A percentile compares a stretch with the other conserved stretches of the same genome.
Conservation (phyloP, 2,888 invertebrate genomes). For the Oxytorus armatus region DNA sequence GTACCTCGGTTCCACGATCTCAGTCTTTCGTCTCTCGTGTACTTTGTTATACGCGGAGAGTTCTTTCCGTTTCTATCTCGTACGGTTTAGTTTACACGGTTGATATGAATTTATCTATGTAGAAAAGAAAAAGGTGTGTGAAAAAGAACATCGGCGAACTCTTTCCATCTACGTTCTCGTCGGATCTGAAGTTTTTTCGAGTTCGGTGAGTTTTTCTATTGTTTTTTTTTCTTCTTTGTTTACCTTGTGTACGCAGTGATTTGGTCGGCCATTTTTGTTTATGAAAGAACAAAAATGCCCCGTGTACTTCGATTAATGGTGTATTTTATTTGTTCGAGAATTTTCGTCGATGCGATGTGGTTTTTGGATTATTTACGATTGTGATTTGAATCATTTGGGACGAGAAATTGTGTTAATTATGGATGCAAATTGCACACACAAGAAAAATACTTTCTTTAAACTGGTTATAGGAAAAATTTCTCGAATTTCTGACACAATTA, state of each 20-base stretch:
- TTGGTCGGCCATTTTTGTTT: background rate
- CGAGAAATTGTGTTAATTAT: too few relatives aligned
- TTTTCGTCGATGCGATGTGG: too few relatives aligned
- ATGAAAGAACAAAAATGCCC: too few relatives aligned
- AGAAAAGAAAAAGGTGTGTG: conserved; percentile 5
- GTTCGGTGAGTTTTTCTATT: conserved; percentile 22
- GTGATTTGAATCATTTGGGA: too few relatives aligned
- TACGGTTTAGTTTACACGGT: background rate
- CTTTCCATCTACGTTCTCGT: conserved; percentile 19
- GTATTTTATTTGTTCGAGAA: too few relatives aligned
- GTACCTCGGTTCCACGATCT: background rate
- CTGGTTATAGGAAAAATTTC: too few relatives aligned
- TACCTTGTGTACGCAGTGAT: background rate
- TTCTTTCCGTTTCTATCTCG: conserved; percentile 1
- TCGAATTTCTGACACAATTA: too few relatives aligned
- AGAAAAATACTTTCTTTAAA: too few relatives aligned
- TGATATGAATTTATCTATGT: background rate
- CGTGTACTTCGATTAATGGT: too few relatives aligned
- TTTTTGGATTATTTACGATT: too few relatives aligned
- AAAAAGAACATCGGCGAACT: conserved; percentile 3
- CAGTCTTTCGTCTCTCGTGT: conserved; percentile 24
- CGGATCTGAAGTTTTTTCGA: conserved; percentile 15
- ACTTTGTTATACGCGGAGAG: background rate
- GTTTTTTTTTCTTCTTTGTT: background rate
- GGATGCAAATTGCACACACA: too few relatives aligned